Conservation (phyloP, 2,797 vertebrate genomes). For the Craterocephalus amniculus region DNA sequence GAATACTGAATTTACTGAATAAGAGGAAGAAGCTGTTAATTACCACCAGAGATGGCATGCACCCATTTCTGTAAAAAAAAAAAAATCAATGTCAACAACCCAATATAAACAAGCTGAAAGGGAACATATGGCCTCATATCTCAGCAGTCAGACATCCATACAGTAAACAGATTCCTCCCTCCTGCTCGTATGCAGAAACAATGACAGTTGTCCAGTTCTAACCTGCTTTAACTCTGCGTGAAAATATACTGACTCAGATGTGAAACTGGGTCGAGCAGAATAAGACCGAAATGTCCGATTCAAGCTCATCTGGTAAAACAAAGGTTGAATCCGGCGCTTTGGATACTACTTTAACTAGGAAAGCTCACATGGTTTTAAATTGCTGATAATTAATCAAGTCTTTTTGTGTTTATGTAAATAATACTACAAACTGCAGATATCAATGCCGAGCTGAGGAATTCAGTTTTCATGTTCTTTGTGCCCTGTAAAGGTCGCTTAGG, state of each 20-base stretch:
- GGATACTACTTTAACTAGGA: too few species aligned
- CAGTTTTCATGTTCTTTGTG: background rate
- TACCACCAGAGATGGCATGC: background rate
- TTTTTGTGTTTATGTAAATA: background rate
- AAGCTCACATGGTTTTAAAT: background rate
- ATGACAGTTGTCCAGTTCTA: too few species aligned
- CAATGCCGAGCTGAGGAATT: slow-evolving; percentile 3
- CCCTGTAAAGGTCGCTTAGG: background rate
- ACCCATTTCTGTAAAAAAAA: background rate
- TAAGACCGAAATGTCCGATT: background rate
- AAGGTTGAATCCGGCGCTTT: background rate
- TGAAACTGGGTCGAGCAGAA: background rate
- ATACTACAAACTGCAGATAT: background rate
- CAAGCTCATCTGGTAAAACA: background rate
- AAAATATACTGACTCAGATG: background rate
- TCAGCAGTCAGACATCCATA: background rate
- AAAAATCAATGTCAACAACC: background rate
- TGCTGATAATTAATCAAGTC: background rate
- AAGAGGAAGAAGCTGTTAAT: background rate
- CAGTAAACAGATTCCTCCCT: background rate
- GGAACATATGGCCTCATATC: background rate
- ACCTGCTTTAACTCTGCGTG: background rate
- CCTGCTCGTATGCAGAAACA: background rate
- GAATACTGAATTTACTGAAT: too few species aligned
- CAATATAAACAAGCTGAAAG: background rate